These are phyloP conservation scores for Pollachius pollachius DNA, from an alignment of 2,113 vertebrate species.

Conservation along the genomic window DNA sequence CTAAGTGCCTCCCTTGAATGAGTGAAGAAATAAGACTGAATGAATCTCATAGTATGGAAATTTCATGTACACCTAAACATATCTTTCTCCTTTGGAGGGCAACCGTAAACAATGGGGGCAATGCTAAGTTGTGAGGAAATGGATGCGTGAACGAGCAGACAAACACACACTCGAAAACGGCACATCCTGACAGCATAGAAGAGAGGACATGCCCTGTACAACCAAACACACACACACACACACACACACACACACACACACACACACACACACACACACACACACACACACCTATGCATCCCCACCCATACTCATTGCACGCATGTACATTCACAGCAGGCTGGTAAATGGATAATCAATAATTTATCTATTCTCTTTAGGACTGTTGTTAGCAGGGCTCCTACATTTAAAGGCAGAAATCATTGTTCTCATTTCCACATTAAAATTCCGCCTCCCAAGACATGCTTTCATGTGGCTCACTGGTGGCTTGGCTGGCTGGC, in stretches of 20 bases:
- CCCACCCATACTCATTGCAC: slow-evolving; percentile 10
- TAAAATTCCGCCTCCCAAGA: slow-evolving; percentile 73
- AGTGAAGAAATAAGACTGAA: too few relatives aligned
- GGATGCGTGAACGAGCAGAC: slow-evolving; percentile 61
- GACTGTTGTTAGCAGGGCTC: slow-evolving; percentile 56
- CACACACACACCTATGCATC: slow-evolving; percentile 13
- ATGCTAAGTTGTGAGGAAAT: slow-evolving; percentile 50
- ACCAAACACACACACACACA: slow-evolving; percentile 40
- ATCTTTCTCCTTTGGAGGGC: background rate
- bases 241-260: slow-evolving; percentile 33
- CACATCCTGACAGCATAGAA: slow-evolving; percentile 10
- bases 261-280: slow-evolving; percentile 28
- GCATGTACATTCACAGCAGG: slow-evolving; percentile 32
- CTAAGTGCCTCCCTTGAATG: background rate
- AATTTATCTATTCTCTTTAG: slow-evolving; percentile 69
- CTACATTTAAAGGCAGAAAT: slow-evolving; percentile 70
- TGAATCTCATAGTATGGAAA: too few relatives aligned
- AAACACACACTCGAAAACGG: slow-evolving; percentile 49
- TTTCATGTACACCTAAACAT: too few relatives aligned
- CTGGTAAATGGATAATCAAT: slow-evolving; percentile 64
- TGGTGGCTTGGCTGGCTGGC: slow-evolving; percentile 70
- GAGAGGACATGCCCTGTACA: slow-evolving; percentile 16
- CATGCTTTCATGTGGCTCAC: slow-evolving; percentile 68
- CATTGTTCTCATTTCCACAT: slow-evolving; percentile 75
- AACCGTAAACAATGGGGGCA: slow-evolving; percentile 25